Evolutionary conservation across 2,797 vertebrate species (phyloP).

Genomic region (Eulemur mongoz): DNA sequence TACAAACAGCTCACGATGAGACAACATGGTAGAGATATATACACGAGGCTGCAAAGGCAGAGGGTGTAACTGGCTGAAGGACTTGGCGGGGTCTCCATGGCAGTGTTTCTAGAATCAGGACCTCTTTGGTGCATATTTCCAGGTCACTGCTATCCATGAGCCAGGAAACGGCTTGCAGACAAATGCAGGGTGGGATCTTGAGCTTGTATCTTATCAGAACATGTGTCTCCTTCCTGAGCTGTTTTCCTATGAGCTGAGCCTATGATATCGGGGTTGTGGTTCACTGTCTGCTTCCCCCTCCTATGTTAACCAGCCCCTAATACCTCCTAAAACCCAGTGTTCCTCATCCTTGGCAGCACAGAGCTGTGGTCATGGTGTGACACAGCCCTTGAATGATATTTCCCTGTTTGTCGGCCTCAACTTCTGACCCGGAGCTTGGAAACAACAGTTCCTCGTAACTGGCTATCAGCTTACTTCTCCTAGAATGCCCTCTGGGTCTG

Average conservation of each 20-base stretch:
- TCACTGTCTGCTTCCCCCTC: background rate
- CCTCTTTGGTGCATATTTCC: background rate
- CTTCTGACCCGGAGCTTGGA: background rate
- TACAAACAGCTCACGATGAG: background rate
- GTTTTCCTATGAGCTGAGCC: background rate
- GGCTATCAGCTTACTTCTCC: slow-evolving; percentile 27
- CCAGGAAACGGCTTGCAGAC: background rate
- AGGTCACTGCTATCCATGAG: slow-evolving; percentile 15
- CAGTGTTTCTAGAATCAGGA: background rate
- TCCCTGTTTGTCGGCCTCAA: background rate
- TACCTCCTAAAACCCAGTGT: background rate
- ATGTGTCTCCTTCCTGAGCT: background rate
- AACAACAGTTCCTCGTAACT: slow-evolving; percentile 10
- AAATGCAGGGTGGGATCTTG: background rate
- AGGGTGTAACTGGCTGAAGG: background rate
- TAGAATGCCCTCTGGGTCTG: slow-evolving; percentile 48
- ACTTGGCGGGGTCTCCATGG: accelerated
- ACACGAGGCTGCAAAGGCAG: background rate
- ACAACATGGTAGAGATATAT: background rate
- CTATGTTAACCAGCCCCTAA: background rate
- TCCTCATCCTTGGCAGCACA: background rate
- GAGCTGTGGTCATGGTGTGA: background rate
- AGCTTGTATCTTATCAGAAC: background rate
- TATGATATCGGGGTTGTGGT: background rate
- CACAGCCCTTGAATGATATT: background rate